Conservation (phyloP, 2,113 vertebrate species). For the Melanerpes aurifrons region DNA sequence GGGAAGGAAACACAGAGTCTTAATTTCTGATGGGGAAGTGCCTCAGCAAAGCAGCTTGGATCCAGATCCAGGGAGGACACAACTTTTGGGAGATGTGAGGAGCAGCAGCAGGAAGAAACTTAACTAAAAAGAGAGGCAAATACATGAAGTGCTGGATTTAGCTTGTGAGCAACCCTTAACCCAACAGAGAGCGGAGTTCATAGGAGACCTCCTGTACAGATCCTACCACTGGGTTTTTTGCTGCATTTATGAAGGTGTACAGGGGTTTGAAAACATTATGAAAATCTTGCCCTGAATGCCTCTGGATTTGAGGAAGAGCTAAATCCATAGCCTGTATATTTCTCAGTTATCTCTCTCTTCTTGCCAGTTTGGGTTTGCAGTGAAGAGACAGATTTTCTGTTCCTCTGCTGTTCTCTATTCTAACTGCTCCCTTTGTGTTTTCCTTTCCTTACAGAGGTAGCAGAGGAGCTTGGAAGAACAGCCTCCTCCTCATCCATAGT, state of each 20-base stretch:
- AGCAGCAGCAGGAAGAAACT: background rate
- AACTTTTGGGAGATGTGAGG: background rate
- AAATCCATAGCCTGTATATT: background rate
- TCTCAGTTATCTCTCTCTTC: background rate
- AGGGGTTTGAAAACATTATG: background rate
- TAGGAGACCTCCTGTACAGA: background rate
- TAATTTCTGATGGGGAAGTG: background rate
- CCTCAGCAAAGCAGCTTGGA: background rate
- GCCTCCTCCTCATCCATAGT: slow-evolving; percentile 86
- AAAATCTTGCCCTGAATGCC: background rate
- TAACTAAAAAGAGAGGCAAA: background rate
- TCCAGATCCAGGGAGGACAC: background rate
- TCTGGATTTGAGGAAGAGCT: background rate
- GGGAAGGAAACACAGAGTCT: background rate
- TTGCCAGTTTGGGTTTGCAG: background rate
- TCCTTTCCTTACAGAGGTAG: slow-evolving; percentile 84
- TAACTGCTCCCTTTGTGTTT: background rate
- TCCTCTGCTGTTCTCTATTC: background rate
- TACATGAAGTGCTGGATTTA: background rate
- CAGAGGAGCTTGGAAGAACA: slow-evolving; percentile 94
- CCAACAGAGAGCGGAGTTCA: background rate
- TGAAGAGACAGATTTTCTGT: background rate
- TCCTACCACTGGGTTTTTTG: background rate
- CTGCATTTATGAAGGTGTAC: background rate
- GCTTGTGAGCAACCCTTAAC: background rate